A percentile compares a stretch with the other conserved stretches of the same genome.
These are phyloP conservation scores for Chiloscyllium punctatum DNA, from an alignment of 2,797 vertebrate genomes.

Conservation along the genomic window DNA sequence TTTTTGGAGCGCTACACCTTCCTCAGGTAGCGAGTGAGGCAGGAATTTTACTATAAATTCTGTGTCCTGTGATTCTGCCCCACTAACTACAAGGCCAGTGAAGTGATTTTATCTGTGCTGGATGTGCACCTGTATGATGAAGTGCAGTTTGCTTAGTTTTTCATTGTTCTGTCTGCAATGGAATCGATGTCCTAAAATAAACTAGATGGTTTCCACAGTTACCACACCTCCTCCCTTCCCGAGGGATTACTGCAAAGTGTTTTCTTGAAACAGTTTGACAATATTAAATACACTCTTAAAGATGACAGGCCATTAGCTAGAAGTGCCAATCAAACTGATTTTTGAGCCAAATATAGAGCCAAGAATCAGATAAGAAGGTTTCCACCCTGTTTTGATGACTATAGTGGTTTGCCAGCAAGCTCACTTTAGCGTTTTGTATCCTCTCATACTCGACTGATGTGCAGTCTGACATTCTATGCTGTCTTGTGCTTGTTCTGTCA, in stretches of 20 bases:
- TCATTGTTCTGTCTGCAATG: not conserved
- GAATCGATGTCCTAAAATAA: not conserved
- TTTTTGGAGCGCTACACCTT: no score
- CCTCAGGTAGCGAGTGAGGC: no score
- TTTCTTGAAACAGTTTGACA: not conserved
- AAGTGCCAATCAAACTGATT: constrained; percentile 16
- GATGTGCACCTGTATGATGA: not conserved
- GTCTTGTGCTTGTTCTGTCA: not conserved
- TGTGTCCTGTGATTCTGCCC: no score
- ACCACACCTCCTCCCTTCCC: not conserved
- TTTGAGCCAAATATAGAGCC: not conserved
- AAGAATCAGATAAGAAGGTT: not conserved
- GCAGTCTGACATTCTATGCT: not conserved
- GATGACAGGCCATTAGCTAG: not conserved
- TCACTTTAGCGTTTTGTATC: not conserved
- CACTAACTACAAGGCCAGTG: no score
- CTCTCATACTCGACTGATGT: not conserved
- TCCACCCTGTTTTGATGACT: not conserved
- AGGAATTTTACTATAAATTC: no score
- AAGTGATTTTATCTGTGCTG: not conserved
- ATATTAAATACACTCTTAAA: not conserved
- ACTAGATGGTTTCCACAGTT: not conserved
- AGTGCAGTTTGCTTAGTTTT: not conserved
- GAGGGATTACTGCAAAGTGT: not conserved
- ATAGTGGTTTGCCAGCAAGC: not conserved